Base-by-base conservation (phyloP, 2,797 vertebrate species). In the Xiphorhynchus erythropygius region DNA sequence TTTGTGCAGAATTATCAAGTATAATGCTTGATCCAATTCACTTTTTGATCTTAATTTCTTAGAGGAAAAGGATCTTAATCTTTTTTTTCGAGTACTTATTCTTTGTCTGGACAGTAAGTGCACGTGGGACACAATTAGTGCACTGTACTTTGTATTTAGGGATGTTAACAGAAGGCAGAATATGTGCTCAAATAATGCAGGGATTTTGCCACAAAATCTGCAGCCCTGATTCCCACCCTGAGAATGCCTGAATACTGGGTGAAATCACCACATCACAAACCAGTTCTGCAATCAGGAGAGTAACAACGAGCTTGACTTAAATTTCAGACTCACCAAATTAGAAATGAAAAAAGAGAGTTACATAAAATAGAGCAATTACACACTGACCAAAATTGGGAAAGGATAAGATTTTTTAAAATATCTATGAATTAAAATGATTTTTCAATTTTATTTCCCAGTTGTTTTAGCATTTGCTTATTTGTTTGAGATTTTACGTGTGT, bases 121-220 rank as follows among this genome's bases (percentile, higher is more conserved):
- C 91, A 90, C 41, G 60, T 13, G 47, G 83, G 76, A 94, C 95
- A 94, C 94, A 97, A 97, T 96, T 96, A 97, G 92, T 50, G 41
- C 67, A 73, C 59, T 65, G 52, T 73, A 39, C 6, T 88, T 93
- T 74, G 18, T 52, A 49, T 17, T 10, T 50, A 33, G 70, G n/a
- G 56, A 71, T 74, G 30, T 42, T 46, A 90, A 79, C 52, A 90
- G 70, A 84, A 96, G 35, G 85, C 53, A 97, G 71, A 93, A 87
- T 70, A 91, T 78, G 30, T 41, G 28, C 70, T 97, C 95, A 76
- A 92, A 89, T 93, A 96, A 96, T 49, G 39, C 44, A 84, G 71
- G 77, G 73, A 80, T 77, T 70, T 89, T 92, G 53, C 85, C 86
- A 94, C n/a, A 24, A 77, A 93, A 78, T 89, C 52, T 92, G 62